These are phyloP conservation scores for Myrmecophaga tridactyla DNA, from an alignment of 2,113 vertebrate species.

Conservation along the genomic window DNA sequence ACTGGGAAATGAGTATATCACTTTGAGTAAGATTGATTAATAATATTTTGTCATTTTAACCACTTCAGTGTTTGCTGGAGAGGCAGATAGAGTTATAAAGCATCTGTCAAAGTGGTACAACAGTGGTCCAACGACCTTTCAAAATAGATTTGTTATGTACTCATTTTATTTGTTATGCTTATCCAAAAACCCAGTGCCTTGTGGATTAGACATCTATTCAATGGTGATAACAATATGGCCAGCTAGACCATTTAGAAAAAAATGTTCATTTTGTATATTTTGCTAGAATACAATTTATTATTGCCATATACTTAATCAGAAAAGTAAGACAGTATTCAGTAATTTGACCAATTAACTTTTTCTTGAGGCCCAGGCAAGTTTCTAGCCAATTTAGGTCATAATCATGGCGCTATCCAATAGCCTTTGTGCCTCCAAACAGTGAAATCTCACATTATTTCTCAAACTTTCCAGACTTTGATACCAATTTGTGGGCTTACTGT, in stretches of 20 bases:
- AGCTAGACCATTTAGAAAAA: not conserved
- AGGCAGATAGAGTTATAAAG: not conserved
- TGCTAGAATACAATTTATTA: not conserved
- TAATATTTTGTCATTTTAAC: not conserved
- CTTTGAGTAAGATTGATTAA: not conserved
- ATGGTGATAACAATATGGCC: not conserved
- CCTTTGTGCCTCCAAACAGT: not conserved
- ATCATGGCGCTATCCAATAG: not conserved
- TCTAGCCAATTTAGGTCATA: not conserved
- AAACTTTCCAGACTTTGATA: not conserved
- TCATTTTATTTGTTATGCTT: not conserved
- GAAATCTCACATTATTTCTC: not conserved
- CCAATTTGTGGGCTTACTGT: not conserved
- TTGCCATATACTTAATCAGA: not conserved
- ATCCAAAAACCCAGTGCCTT: not conserved
- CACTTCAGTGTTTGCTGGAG: not conserved
- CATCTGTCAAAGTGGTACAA: not conserved
- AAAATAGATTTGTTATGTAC: not conserved
- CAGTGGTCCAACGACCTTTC: not conserved
- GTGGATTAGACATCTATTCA: not conserved
- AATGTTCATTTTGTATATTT: not conserved
- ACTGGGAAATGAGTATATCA: not conserved
- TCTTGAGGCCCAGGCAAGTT: not conserved
- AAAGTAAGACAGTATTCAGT: not conserved
- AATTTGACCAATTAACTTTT: slow-evolving; percentile 11